These are phyloP conservation scores for Ashinkailepas kermadecensis DNA, from an alignment of 2,888 invertebrate species.

Conservation along the genomic window DNA sequence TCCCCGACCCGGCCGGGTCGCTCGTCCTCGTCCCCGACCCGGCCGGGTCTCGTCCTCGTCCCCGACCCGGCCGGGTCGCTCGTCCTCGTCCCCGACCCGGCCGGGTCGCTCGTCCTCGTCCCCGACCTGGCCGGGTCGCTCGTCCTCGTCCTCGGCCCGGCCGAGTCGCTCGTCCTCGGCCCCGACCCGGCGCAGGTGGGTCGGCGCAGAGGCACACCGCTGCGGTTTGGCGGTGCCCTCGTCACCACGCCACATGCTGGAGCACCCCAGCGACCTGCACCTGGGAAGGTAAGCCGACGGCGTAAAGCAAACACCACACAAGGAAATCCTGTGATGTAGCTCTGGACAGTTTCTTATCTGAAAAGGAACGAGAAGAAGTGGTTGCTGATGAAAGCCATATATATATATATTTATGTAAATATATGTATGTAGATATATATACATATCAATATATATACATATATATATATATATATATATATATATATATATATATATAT, in stretches of 20 bases:
- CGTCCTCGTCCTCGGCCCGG: neutral
- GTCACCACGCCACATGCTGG: neutral
- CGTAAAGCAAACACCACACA: too few relatives aligned
- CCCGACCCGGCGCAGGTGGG: neutral
- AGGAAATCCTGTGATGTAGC: too few relatives aligned
- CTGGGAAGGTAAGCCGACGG: neutral
- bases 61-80: neutral
- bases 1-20: too few relatives aligned
- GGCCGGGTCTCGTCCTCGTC: too few relatives aligned
- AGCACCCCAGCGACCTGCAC: neutral
- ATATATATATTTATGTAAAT: too few relatives aligned
- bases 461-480: conserved; percentile 12
- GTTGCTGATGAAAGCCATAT: too few relatives aligned
- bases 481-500: conserved; percentile 25
- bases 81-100: too few relatives aligned
- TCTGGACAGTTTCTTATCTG: too few relatives aligned
- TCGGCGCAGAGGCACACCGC: conserved; percentile 19
- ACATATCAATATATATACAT: neutral
- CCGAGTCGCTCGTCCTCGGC: too few relatives aligned
- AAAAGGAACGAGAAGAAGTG: too few relatives aligned
- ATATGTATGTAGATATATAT: neutral
- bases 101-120: too few relatives aligned
- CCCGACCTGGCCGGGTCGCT: too few relatives aligned
- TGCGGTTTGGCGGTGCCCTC: neutral
- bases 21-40: neutral